Evolutionary conservation across 2,888 invertebrate species (phyloP).

Genomic region (Notodonta dromedarius): DNA sequence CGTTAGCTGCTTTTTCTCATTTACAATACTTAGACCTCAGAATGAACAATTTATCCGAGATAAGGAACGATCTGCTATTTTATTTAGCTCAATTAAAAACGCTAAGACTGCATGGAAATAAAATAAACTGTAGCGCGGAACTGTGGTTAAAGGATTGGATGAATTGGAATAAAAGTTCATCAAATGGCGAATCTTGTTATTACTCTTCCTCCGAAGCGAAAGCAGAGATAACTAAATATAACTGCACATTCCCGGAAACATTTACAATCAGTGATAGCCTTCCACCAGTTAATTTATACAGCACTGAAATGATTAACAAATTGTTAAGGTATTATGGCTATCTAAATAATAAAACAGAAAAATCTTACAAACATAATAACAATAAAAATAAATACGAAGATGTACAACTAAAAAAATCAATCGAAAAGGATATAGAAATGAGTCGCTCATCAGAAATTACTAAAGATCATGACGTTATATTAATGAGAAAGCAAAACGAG

Average conservation of each 20-base stretch:
- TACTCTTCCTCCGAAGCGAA: slow-evolving; percentile 74
- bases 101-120: slow-evolving; percentile 88
- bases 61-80: slow-evolving; percentile 87
- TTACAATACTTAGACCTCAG: slow-evolving; percentile 89
- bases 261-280: slow-evolving; percentile 79
- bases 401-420: slow-evolving; percentile 31
- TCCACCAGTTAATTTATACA: slow-evolving; percentile 78
- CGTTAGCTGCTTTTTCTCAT: slow-evolving; percentile 88
- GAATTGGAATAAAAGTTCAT: slow-evolving; percentile 73
- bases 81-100: slow-evolving; percentile 88
- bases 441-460: slow-evolving; percentile 30
- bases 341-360: slow-evolving; percentile 75
- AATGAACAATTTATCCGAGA: slow-evolving; percentile 83
- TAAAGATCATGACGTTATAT: slow-evolving; percentile 41
- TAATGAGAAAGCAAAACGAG: slow-evolving; percentile 53
- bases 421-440: slow-evolving; percentile 24
- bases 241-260: slow-evolving; percentile 79
- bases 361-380: slow-evolving; percentile 52
- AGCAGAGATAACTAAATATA: slow-evolving; percentile 74
- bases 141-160: slow-evolving; percentile 89
- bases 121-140: slow-evolving; percentile 87
- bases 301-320: slow-evolving; percentile 81
- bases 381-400: slow-evolving; percentile 38
- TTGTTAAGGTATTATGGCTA: slow-evolving; percentile 76
- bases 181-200: slow-evolving; percentile 72